phyloP scores from a whole-genome alignment of 2,113 vertebrate species.

The Brachyhypopomus occidentalis region DNA sequence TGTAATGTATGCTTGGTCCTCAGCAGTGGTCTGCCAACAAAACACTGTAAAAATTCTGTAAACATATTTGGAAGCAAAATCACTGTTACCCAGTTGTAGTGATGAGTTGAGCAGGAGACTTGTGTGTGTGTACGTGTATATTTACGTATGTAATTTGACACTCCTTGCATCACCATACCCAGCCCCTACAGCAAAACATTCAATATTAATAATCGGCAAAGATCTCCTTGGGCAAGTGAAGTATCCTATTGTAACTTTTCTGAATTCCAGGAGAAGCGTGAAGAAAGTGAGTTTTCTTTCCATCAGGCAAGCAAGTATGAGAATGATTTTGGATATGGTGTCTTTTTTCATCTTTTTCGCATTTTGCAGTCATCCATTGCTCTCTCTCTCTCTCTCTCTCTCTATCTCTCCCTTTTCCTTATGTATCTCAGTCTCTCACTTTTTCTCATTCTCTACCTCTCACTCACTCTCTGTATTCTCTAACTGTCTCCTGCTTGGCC shows the following conservation, averaged over 20 bases:
- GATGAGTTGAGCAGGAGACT: no score
- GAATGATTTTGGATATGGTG: not conserved
- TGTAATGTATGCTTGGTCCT: no score
- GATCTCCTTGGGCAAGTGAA: not conserved
- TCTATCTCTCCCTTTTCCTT: slow-evolving; percentile 59
- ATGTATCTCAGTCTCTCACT: no score
- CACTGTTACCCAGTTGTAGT: no score
- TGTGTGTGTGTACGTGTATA: no score
- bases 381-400: slow-evolving; percentile 14
- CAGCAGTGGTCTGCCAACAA: no score
- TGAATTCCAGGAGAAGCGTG: not conserved
- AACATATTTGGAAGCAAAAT: no score
- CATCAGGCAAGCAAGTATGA: not conserved
- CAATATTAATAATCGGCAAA: not conserved
- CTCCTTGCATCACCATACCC: not conserved
- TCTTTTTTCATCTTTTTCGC: not conserved
- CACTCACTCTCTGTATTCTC: not conserved
- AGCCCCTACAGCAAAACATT: not conserved
- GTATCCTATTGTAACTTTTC: not conserved
- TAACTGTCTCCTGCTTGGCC: not conserved
- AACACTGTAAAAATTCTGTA: no score
- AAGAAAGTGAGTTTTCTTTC: not conserved
- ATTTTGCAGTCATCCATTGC: not conserved
- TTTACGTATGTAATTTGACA: not conserved
- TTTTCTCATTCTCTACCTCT: slow-evolving; percentile 51